Evolutionary conservation across 2,113 vertebrate species (phyloP), one percentile per base, ranked within the genome.

Genomic region (Apeltes quadracus): DNA sequence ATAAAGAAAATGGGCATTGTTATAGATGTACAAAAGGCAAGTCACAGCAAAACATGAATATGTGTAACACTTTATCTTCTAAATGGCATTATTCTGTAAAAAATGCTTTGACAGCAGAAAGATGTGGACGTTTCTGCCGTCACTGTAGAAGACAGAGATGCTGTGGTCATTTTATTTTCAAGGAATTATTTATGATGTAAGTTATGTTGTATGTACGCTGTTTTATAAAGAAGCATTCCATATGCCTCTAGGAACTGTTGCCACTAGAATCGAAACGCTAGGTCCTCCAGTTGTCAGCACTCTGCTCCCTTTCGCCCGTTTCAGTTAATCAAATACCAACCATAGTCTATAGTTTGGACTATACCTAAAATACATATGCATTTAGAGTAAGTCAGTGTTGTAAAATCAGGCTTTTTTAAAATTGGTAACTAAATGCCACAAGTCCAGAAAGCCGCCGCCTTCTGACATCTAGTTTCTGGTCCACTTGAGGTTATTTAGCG

Each of bases 121-220:
- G 82, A 84, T 89, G 74, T 75, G 76, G 82, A 72, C 69, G 88
- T 92, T 34, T 92, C 85, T 63, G 85, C 77, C 87, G 89, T 92
- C 86, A 92, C 84, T 88, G 85, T 87, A 88, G 90, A 87, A 70
- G 80, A 89, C 84, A 89, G 85, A 86, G 78, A 87, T 86, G 79
- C 86, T 90, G 88, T 91, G 90, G 91, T 91, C 78, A 83, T 92
- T 76, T 86, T 94, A 84, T 93, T 92, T 91, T 92, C 86, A 87
- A 91, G 77, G 83, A 91, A 88, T 94, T 93, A 94, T 95, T 94
- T 93, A 89, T 93, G 84, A 93, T 90, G 79, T 92, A 94, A 95
- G 90, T 92, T 82, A 95, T 93, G 87, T 94, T 92, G 86, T 82
- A 88, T 92, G 92, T 91, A 92, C 92, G 90, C 85, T 91, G 85